Evolutionary conservation across 2,888 invertebrate genomes (phyloP), one percentile per base, ranked within the genome.

Genomic region (Diloba caeruleocephala): DNA sequence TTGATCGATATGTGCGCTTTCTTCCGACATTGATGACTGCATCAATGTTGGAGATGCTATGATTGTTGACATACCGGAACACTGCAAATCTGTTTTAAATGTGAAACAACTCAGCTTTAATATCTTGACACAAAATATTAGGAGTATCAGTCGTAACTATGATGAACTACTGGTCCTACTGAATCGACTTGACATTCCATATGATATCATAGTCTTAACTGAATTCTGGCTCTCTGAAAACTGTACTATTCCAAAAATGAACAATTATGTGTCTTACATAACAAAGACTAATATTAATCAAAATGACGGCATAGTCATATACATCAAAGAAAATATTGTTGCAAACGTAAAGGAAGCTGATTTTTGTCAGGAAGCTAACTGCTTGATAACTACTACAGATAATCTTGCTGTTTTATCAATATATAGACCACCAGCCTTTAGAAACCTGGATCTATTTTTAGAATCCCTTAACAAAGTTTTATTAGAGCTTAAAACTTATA

Each of bases 201-300:
- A 13, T 12, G 38, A 38, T 15, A 8, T 39, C 7, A 45, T 23
- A 6, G 12, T 39, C 1, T 7, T 52, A n/a, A 52, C 52, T 3
- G 46, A 46, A 36, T 52, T 33, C 10, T 52, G 46, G 44, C 43
- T 44, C 1, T 3, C 31, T 3, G 31, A 31, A 10, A 10, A 31
- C 12, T 12, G 2, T 2, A 10, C 7, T 12, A 31, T 13, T 10
- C 31, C 31, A 10, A 6, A 5, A 31, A 10, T 31, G 12, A 13
- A n/a, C 31, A 31, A 31, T 13, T 31, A 31, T 12, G 12, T 6
- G 12, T 6, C 13, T 31, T 13, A 31, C 7, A 12, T 2, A 10
- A 12, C 31, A 10, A 12, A 10, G 6, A 6, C 13, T 12, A 6
- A 13, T 13, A 9, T 12, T 31, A 31, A 31, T 13, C 31, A 31